These are phyloP conservation scores for Herpetotheres cachinnans DNA, from an alignment of 2,113 vertebrate genomes.

Conservation along the genomic window DNA sequence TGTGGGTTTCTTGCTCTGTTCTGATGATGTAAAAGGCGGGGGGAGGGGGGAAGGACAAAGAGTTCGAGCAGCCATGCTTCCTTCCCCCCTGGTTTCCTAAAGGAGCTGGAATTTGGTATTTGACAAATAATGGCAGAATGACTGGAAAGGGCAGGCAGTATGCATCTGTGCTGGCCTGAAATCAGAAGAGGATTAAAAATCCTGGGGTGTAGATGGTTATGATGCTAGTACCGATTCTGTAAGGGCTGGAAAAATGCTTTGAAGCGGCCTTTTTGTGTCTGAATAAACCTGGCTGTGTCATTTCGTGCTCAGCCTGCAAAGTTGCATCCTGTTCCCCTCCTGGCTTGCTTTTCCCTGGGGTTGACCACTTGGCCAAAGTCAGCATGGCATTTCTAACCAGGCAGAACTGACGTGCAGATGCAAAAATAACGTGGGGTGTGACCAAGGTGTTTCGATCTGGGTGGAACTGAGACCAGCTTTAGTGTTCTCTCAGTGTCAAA, in stretches of 20 bases:
- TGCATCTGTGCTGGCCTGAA: background rate
- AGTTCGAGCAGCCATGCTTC: background rate
- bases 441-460: background rate
- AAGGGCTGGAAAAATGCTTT: conserved; percentile 6
- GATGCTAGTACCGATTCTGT: background rate
- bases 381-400: background rate
- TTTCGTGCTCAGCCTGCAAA: conserved; percentile 24
- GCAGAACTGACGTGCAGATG: conserved; percentile 5
- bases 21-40: background rate
- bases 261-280: conserved; percentile 2
- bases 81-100: background rate
- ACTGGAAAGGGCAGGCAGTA: background rate
- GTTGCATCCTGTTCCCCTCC: conserved; percentile 12
- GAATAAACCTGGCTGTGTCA: conserved; percentile 43
- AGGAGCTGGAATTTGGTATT: conserved; percentile 13
- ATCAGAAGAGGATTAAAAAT: background rate
- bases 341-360: background rate
- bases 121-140: conserved; percentile 5
- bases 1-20: conserved; percentile 37
- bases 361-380: conserved; percentile 38
- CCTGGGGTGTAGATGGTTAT: background rate
- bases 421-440: conserved; percentile 39
- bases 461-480: background rate
- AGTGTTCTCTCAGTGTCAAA: background rate
- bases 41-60: conserved; percentile 12